These are phyloP conservation scores for Coendou prehensilis DNA, from an alignment of 2,797 vertebrate genomes.

Conservation along the genomic window DNA sequence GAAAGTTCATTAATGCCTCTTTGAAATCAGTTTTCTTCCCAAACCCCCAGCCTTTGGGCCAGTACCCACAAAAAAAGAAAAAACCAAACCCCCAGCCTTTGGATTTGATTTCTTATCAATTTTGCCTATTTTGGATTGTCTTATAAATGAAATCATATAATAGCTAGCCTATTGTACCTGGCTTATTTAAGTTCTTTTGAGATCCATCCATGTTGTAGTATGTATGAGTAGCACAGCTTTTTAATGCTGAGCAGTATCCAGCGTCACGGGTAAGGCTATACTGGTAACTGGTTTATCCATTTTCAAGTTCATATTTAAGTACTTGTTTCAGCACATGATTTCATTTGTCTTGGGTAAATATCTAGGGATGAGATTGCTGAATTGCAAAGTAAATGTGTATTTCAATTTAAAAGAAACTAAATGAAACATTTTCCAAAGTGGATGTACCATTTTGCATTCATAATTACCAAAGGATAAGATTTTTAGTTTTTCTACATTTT, in stretches of 20 bases:
- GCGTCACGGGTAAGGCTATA: background rate
- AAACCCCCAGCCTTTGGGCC: background rate
- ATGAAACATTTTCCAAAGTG: background rate
- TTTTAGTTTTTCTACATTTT: background rate
- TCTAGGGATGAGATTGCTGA: background rate
- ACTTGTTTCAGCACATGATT: background rate
- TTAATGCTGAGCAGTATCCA: background rate
- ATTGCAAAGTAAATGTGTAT: background rate
- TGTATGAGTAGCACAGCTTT: background rate
- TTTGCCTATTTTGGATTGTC: background rate
- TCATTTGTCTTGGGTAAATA: background rate
- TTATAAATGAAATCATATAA: background rate
- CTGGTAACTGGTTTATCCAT: background rate
- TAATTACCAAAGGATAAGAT: background rate
- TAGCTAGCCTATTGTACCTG: background rate
- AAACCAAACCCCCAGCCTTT: background rate
- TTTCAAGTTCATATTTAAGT: background rate
- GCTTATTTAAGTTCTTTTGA: background rate
- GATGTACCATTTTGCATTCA: background rate
- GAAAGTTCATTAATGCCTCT: background rate
- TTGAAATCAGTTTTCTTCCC: background rate
- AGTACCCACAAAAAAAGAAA: no score
- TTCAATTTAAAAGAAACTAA: background rate
- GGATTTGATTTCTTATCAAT: slow-evolving; percentile 11
- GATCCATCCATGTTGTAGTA: background rate